Evolutionary conservation across 2,888 invertebrate species (phyloP), one percentile per base, ranked within the genome.

Genomic region (Caenorhabditis sp.): DNA sequence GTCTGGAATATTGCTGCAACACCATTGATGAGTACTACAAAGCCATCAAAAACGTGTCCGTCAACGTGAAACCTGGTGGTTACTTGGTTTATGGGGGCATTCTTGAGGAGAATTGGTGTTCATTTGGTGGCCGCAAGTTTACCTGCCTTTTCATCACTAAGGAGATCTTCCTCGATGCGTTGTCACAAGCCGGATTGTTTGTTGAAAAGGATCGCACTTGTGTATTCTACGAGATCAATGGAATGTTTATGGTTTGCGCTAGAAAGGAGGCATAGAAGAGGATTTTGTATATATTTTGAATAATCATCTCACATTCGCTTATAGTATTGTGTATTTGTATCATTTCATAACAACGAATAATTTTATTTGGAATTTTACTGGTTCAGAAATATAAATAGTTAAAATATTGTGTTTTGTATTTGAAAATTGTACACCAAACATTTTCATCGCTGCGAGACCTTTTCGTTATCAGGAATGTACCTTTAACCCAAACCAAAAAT

Each of bases 91-190:
- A 86, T 73, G 84, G 86, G 21, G 86, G 86, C 21, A 71, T 86
- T 38, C 74, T 85, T 53, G 87, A 86, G 63, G 86, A 87, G 67
- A 85, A 82, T 1, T 86, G 86, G 86, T 87, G 86, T 71, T 70
- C 76, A 14, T 86, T 87, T 52, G 86, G 85, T 12, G 85, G 86
- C 0, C 75, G 82, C 21, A 80, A 81, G 52, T 86, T 83, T 81
- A 81, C 78, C 8, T 87, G 87, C 50, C 74, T 86, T 50, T 86
- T 82, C 66, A 82, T 86, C 20, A 86, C 85, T 12, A 77, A 77
- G 50, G 80, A 80, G 54, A 57, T 78, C 56, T 80, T 85, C 80
- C 50, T 86, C 54, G 70, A 78, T 20, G 81, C 82, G n/a, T 65
- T 85, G 53, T 66, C 70, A 0, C 77, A 82, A 53, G 85, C 85